Conservation (phyloP, 1,140 invertebrate genomes). For the Cydia fagiglandana region DNA sequence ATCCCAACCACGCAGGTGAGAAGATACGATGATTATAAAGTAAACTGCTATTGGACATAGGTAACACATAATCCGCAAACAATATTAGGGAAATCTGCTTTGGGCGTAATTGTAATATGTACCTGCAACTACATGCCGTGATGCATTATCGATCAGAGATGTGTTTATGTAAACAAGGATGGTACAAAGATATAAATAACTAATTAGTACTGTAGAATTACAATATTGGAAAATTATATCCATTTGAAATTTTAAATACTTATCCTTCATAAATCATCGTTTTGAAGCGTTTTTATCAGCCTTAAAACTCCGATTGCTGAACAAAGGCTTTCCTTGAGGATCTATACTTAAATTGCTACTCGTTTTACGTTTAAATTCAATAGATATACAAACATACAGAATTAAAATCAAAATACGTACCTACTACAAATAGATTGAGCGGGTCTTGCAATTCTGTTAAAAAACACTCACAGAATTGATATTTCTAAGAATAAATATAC, state of each 20-base stretch:
- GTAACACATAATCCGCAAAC: conserved; percentile 44
- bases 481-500: background rate
- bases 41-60: background rate
- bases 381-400: background rate
- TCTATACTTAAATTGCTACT: background rate
- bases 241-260: too few species aligned
- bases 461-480: background rate
- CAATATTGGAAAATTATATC: background rate
- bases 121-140: conserved; percentile 1
- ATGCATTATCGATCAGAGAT: conserved; percentile 4
- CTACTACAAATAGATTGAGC: too few species aligned
- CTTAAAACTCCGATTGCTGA: background rate
- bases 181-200: background rate
- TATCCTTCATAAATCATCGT: too few species aligned
- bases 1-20: background rate
- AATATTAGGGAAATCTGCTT: conserved; percentile 46
- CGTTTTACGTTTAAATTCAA: background rate
- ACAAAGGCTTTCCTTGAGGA: background rate
- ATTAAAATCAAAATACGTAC: too few species aligned
- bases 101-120: conserved; percentile 11
- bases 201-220: background rate
- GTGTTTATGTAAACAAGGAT: background rate
- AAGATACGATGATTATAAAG: background rate
- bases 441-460: too few species aligned
- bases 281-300: background rate